Percentiles rank a stretch among this genome's conserved stretches.
These are phyloP conservation scores for Prolemur simus DNA, from an alignment of 2,113 vertebrate species.

Conservation along the genomic window DNA sequence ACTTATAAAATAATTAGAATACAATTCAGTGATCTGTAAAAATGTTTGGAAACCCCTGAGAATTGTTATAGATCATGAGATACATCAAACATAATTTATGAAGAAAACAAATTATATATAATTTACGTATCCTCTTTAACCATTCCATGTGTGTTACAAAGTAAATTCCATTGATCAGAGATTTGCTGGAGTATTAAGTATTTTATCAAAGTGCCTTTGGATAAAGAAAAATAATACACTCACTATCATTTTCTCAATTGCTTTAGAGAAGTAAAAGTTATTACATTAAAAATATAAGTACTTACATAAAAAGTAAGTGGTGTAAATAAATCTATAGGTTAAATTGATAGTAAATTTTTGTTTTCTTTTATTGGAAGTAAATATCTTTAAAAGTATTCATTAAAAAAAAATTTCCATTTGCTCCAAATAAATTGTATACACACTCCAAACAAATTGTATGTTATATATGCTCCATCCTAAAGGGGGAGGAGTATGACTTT, in stretches of 20 bases:
- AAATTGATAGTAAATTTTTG: background rate
- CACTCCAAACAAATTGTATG: background rate
- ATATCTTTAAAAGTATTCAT: background rate
- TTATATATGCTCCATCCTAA: background rate
- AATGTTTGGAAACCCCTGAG: background rate
- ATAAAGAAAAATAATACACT: background rate
- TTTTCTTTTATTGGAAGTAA: background rate
- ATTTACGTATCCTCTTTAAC: background rate
- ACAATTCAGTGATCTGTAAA: background rate
- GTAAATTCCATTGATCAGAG: background rate
- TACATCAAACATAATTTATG: background rate
- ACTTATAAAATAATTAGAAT: background rate
- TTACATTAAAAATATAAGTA: background rate
- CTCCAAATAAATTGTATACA: background rate
- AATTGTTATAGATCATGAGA: background rate
- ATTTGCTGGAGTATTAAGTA: background rate
- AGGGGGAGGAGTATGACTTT: background rate
- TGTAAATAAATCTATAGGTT: background rate
- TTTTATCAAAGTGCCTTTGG: background rate
- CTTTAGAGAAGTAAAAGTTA: constrained; percentile 16
- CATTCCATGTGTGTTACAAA: background rate
- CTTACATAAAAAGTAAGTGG: background rate
- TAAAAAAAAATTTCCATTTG: background rate
- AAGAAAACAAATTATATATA: background rate
- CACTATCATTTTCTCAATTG: background rate